Percentiles rank a stretch among this genome's conserved stretches.
Evolutionary conservation across 1,140 invertebrate species (phyloP).

Genomic region (Oppia nitens): DNA sequence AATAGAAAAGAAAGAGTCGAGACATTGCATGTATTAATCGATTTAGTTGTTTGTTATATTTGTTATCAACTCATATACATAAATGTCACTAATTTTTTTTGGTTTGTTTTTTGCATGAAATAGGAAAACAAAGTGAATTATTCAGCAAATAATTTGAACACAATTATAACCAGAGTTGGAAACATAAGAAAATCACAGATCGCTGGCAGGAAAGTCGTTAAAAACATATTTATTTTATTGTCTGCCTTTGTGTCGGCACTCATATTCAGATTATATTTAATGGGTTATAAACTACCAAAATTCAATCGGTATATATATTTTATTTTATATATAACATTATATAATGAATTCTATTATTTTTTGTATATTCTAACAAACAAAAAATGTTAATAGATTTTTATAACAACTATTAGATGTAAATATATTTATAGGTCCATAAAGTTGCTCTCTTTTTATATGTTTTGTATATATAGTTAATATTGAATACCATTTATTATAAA

Average conservation of each 20-base stretch:
- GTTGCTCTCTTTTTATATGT: no score
- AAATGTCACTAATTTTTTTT: background rate
- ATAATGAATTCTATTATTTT: background rate
- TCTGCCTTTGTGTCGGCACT: background rate
- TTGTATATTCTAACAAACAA: no score
- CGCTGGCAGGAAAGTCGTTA: background rate
- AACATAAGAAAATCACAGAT: background rate
- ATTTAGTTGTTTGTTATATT: no score
- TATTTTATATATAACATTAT: background rate
- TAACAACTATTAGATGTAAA: no score
- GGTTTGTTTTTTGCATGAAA: background rate
- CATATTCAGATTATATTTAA: background rate
- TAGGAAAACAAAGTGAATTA: background rate
- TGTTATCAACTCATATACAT: no score
- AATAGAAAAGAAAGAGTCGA: no score
- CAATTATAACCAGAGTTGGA: background rate
- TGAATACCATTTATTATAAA: no score
- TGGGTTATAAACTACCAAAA: background rate
- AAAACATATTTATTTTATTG: background rate
- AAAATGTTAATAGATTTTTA: no score
- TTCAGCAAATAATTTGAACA: background rate
- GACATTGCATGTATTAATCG: no score
- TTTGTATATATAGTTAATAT: no score
- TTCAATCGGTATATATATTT: background rate
- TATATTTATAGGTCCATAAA: no score